Conservation (phyloP, 2,797 vertebrate species). For the Premnoplex brunnescens region DNA sequence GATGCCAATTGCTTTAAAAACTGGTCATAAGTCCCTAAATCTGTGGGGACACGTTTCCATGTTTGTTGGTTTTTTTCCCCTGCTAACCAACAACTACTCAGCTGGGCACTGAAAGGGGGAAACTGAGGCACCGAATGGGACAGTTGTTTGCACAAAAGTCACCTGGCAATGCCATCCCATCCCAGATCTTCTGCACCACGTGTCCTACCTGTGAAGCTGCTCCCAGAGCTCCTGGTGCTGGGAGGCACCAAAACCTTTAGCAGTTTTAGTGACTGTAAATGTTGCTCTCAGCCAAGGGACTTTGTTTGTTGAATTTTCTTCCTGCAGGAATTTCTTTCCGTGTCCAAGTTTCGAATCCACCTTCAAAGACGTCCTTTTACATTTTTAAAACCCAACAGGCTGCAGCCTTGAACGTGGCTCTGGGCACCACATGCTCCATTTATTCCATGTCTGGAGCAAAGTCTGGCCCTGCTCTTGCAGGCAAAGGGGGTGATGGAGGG, state of each 20-base stretch:
- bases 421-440: accelerated
- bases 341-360: neutral
- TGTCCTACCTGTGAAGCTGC: neutral
- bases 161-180: neutral
- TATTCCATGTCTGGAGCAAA: neutral
- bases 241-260: neutral
- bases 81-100: neutral
- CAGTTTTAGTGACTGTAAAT: neutral
- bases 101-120: neutral
- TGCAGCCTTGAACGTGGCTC: neutral
- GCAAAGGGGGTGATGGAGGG: neutral
- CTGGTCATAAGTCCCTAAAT: neutral
- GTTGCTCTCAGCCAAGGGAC: neutral
- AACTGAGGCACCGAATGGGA: neutral
- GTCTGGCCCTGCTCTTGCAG: neutral
- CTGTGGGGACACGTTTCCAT: accelerated
- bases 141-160: neutral
- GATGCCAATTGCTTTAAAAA: neutral
- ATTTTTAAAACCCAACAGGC: neutral
- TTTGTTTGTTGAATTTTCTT: constrained; percentile 34
- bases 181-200: neutral
- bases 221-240: neutral
- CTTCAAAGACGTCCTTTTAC: constrained; percentile 19
- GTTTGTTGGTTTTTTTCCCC: neutral
- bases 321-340: neutral